Base-by-base conservation (phyloP, 2,888 invertebrate species). In the Hemistola chrysoprasaria region DNA sequence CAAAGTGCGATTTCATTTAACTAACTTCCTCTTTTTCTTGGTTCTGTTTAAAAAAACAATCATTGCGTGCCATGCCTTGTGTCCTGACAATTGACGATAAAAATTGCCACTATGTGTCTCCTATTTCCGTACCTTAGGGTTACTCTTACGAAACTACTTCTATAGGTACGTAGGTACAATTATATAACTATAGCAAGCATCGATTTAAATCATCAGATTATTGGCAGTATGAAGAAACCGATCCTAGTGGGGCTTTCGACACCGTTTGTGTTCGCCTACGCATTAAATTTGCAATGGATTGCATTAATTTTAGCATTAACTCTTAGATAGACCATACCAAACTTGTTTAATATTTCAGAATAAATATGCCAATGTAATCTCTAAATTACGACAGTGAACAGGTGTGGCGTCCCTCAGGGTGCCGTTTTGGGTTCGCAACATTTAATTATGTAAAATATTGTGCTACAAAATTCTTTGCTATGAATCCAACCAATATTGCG, bases 171-270 rank as follows among this genome's bases (percentile, higher is more conserved):
- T 3, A 16, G 3, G 3, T 16, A 16, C 3, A 16, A 16, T 16
- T 16, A 16, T 4, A 2, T 31, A 30, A n/a, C 25, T 36, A 27
- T 36, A 21, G 35, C 21, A 20, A 28, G 28, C 16, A 28, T 36
- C 35, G 31, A 38, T 39, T 38, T 32, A 25, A 32, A 36, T 41
- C 35, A 27, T 21, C 23, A 36, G 34, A 34, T 30, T 9, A 21
- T 40, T 40, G 34, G 29, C 8, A 34, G 29, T 34, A 25, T 40
- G 28, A 28, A 22, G 40, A 22, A 34, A 34, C 29, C 29, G 8
- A 2, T 5, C 22, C 11, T 22, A 29, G 29, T 29, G 21, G 24
- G 34, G 29, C 20, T 27, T 35, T 40, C 34, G 16, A 34, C 29
- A 40, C 30, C 25, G 11, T 28, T 16, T 33, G 29, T 30, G 23